phyloP scores from a whole-genome alignment of 2,888 invertebrate genomes.

The Osmoderma eremita region DNA sequence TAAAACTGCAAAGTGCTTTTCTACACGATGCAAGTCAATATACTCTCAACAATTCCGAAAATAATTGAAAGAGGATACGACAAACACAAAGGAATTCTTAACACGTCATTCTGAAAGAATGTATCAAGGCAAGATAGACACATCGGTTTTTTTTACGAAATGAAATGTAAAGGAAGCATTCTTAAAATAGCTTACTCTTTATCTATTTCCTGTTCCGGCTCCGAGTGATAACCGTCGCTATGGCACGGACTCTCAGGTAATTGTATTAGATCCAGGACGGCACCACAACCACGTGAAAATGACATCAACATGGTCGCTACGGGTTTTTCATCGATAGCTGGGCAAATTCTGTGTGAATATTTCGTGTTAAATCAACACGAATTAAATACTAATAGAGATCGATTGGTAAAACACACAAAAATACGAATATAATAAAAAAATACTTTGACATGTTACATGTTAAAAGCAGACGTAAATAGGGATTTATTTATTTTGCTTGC shows the following conservation, averaged over 20 bases:
- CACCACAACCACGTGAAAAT: conserved; percentile 78
- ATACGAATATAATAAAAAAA: too few species aligned
- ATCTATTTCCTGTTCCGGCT: conserved; percentile 70
- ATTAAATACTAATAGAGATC: too few species aligned
- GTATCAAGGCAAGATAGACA: background rate
- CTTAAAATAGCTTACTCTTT: conserved; percentile 54
- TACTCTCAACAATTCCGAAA: too few species aligned
- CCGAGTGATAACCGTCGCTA: conserved; percentile 88
- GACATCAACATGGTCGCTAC: conserved; percentile 79
- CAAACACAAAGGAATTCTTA: too few species aligned
- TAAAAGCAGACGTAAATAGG: too few species aligned
- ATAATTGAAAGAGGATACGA: too few species aligned
- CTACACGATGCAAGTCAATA: too few species aligned
- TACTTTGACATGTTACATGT: too few species aligned
- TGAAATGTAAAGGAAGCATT: conserved; percentile 10
- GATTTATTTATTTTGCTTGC: too few species aligned
- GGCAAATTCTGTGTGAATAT: conserved; percentile 56
- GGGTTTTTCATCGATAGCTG: conserved; percentile 66
- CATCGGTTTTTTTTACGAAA: conserved; percentile 10
- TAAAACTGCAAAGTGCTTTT: too few species aligned
- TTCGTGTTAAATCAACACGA: background rate
- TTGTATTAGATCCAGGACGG: conserved; percentile 81
- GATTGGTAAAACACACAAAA: too few species aligned
- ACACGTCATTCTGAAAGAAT: too few species aligned
- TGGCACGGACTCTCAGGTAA: conserved; percentile 66